phyloP scores from a whole-genome alignment of 2,888 invertebrate genomes.

The Willowsia nigromaculata region DNA sequence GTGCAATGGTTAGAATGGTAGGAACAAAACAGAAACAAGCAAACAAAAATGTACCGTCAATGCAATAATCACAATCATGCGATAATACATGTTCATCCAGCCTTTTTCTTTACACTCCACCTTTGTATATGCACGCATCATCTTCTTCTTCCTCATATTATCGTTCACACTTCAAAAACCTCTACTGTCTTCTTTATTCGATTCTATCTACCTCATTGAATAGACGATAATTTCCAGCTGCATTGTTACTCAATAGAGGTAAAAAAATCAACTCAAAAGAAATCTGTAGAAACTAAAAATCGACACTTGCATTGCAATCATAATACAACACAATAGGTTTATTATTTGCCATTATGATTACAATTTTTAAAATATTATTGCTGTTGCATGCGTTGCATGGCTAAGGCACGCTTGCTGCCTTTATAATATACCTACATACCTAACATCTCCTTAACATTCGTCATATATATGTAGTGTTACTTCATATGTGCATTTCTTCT shows the following conservation, averaged over 20 bases:
- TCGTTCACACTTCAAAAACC: conserved; percentile 19
- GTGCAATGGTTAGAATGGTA: conserved; percentile 6
- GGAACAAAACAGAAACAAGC: conserved; percentile 59
- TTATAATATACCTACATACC: too few relatives aligned
- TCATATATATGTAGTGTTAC: too few relatives aligned
- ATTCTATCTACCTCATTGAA: conserved; percentile 9
- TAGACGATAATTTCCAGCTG: conserved; percentile 66
- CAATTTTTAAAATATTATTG: conserved; percentile 9
- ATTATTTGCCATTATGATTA: conserved; percentile 56
- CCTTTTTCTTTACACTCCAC: conserved; percentile 54
- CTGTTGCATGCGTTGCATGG: conserved; percentile 37
- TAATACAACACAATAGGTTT: conserved; percentile 53
- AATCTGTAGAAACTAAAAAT: conserved; percentile 73
- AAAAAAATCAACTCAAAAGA: conserved; percentile 27
- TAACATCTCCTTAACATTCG: too few relatives aligned
- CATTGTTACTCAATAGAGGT: conserved; percentile 65
- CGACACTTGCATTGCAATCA: conserved; percentile 75
- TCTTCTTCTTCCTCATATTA: conserved; percentile 12
- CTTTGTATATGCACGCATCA: conserved; percentile 8
- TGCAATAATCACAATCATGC: conserved; percentile 34
- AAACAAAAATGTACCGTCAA: conserved; percentile 64
- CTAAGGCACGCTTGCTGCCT: conserved; percentile 31
- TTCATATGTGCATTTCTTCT: neutral
- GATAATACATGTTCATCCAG: conserved; percentile 39
- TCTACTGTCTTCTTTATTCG: conserved; percentile 17